These are phyloP conservation scores for Takifugu flavidus DNA, from an alignment of 2,113 vertebrate genomes.

Conservation along the genomic window DNA sequence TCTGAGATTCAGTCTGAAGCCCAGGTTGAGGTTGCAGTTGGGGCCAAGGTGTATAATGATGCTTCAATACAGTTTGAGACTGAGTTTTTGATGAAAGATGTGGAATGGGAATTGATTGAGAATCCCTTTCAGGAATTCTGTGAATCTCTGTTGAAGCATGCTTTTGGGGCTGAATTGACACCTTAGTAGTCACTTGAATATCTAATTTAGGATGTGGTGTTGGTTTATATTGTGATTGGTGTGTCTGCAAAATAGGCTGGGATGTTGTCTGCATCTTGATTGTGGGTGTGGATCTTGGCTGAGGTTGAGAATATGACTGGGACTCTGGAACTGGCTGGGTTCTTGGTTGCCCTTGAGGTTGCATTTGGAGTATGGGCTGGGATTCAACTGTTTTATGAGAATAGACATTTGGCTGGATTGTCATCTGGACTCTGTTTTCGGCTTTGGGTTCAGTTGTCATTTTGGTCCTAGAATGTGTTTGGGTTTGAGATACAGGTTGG, in stretches of 20 bases:
- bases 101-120: constrained; percentile 1
- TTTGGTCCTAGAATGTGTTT: not conserved
- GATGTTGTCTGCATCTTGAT: not conserved
- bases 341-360: not conserved
- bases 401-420: no score
- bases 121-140: not conserved
- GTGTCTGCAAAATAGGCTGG: not conserved
- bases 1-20: constrained; percentile 37
- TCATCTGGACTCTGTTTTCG: no score
- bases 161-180: no score
- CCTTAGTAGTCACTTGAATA: no score
- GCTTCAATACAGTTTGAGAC: constrained; percentile 5
- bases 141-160: not conserved
- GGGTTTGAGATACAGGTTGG: not conserved
- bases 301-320: not conserved
- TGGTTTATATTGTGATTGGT: not conserved
- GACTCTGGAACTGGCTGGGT: no score
- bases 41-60: constrained; percentile 10
- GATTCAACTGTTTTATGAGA: not conserved
- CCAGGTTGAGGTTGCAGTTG: constrained; percentile 33
- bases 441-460: not conserved
- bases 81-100: constrained; percentile 7
- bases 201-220: not conserved
- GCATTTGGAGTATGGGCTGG: not conserved
- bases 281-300: not conserved